Base-by-base conservation (phyloP, 2,797 vertebrate species). In the Vultur gryphus region DNA sequence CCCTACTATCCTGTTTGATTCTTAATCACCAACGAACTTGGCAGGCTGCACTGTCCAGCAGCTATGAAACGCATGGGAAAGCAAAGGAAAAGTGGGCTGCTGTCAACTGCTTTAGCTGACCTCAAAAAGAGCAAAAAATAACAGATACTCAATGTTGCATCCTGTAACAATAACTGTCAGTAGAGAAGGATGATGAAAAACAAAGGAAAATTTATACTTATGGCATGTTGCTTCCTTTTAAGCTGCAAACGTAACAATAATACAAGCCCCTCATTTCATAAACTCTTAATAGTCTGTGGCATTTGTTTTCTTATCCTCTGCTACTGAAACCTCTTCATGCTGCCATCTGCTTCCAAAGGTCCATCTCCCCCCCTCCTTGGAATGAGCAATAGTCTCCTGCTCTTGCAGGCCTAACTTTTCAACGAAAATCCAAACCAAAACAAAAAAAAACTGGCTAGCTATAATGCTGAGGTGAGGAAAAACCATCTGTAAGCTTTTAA, bases 401-500 rank as follows among this genome's bases (percentile, higher is more conserved):
- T 93, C 81, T 61, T 90, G 61, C 44, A 58, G 35, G 26, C 51
- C 59, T 87, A 76, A 46, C 49, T 88, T 87, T 87, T 82, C 83
- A 86, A 72, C 49, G 43, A 95, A 94, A 96, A 83, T 83, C 80
- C 43, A 87, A 93, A 90, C 16, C 39, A 75, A 94, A 65, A 11
- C 7, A 11, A 49, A 39, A 69, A 51, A 16, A 52, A 44, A 2
- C 1, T 16, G 51, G 46, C 71, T 84, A 91, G 72, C 49, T 86
- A 39, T 86, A 90, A 79, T 3, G 41, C 29, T 67, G 91, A 96
- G 65, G 89, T 94, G 93, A 92, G 85, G 84, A 97, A 87, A 89
- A 93, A 93, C 25, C 94, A 97, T 94, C 89, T 97, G 91, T 44
- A 97, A 95, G 92, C 57, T 94, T 93, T 87, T 80, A 77, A 94